phyloP scores from a whole-genome alignment of 2,797 vertebrate genomes.

The Phalloptychus januarius region DNA sequence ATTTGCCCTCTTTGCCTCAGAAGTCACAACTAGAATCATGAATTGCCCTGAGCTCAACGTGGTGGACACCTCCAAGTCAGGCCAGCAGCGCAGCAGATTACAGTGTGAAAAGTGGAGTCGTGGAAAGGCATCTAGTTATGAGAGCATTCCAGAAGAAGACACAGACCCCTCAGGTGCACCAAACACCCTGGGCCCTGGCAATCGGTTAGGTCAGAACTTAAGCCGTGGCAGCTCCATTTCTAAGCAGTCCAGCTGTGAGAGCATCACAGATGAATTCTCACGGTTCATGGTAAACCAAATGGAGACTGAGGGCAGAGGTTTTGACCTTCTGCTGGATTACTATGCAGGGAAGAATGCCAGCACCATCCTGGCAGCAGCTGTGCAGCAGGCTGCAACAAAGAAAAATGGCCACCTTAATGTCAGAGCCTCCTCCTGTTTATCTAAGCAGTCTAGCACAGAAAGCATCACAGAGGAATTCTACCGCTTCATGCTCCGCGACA shows the following conservation, averaged over 20 bases:
- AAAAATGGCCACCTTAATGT: constrained; percentile 91
- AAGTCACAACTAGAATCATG: constrained; percentile 95
- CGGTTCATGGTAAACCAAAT: constrained; percentile 99
- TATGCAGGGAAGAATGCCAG: constrained; percentile 96
- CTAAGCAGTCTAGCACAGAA: constrained; percentile 98
- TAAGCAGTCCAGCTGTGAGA: constrained; percentile 98
- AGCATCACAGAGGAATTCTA: constrained; percentile 99
- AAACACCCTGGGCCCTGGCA: constrained; percentile 84
- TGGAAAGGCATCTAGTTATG: constrained; percentile 93
- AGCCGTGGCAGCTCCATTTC: constrained; percentile 97
- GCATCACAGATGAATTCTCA: constrained; percentile 98
- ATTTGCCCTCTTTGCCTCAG: constrained; percentile 90
- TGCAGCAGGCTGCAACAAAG: constrained; percentile 90
- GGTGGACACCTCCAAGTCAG: constrained; percentile 89
- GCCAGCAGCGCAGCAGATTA: constrained; percentile 87
- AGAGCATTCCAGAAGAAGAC: constrained; percentile 97
- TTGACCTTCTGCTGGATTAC: constrained; percentile 95
- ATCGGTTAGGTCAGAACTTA: constrained; percentile 86
- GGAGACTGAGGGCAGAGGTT: constrained; percentile 95
- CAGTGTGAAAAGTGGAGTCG: constrained; percentile 92
- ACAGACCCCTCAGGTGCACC: constrained; percentile 77
- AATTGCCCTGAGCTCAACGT: constrained; percentile 91
- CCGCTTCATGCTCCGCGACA: constrained; percentile 92
- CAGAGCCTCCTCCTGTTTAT: constrained; percentile 86
- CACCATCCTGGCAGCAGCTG: constrained; percentile 90